Base-by-base conservation (phyloP, 2,888 invertebrate genomes). In the Seladonia tumulorum region DNA sequence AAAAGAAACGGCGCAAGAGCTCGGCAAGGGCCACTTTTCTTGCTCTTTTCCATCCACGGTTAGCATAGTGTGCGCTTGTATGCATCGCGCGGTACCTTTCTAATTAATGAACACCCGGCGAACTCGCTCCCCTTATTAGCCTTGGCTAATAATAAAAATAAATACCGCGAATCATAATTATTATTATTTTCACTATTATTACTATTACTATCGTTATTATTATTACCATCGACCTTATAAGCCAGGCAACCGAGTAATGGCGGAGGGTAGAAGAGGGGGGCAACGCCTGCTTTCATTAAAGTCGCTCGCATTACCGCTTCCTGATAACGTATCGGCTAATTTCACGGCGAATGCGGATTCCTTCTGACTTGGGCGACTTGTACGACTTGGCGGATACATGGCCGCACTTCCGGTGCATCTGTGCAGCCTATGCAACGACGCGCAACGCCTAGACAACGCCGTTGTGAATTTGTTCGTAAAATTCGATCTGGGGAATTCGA, bases 51-150 rank as follows among this genome's bases (percentile, higher is more conserved):
- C 60, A 25, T 60, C 25, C 60, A 14, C 25, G 25, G 16, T 29
- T 25, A 25, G 12, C 60, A 5, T n/a, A 10, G 0, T 25, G 25
- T 5, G 60, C 25, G 60, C 14, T 25, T 60, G 14, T 60, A 60
- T 60, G 60, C 60, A 60, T 25, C 25, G 25, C 25, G 60, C 60
- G 25, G 25, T 25, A 29, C 60, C 25, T 60, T 60, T 60, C 25
- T 60, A 60, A 60, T 60, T 60, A 60, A 60, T 60, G 60, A 60
- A 60, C 25, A 25, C 25, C 60, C 60, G 60, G 60, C 25, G 60
- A 12, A 25, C 60, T 14, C 25, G 25, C 60, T 5, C 25, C 25
- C 60, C 60, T 60, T 60, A 60, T 60, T 25, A 25, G 22, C 60
- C 25, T 16, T 16, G 60, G 60, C 60, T 60, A 14, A 60, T 60